Percentiles rank a stretch among this genome's conserved stretches.
Conservation (phyloP, 1,140 invertebrate species). For the Gerris buenoi region DNA sequence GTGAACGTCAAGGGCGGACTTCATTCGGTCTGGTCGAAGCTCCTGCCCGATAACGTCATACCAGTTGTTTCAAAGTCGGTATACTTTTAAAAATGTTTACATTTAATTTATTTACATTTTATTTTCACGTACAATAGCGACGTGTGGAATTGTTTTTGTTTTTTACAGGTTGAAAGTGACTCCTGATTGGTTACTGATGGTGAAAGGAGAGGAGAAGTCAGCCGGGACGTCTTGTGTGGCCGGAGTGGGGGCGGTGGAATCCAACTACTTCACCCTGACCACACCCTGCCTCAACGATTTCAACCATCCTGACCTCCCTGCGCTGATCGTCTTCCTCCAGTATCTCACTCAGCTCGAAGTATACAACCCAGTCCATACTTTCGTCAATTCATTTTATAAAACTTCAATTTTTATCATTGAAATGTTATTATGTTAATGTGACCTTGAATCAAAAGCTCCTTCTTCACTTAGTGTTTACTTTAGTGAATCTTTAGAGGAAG, state of each 20-base stretch:
- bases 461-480: no score
- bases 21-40: conserved; percentile 37
- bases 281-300: conserved; percentile 46
- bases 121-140: neutral
- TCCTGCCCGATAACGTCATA: conserved; percentile 27
- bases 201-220: conserved; percentile 22
- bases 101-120: neutral
- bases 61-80: conserved; percentile 29
- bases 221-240: conserved; percentile 40
- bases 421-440: no score
- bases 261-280: conserved; percentile 52
- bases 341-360: conserved; percentile 77
- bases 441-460: no score
- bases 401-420: neutral
- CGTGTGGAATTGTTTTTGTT: neutral
- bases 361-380: no score
- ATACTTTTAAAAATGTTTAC: conserved; percentile 2
- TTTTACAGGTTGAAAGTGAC: conserved; percentile 33
- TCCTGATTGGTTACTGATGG: conserved; percentile 33
- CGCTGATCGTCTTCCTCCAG: conserved; percentile 61
- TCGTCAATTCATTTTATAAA: no score
- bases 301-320: conserved; percentile 47
- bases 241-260: conserved; percentile 71
- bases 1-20: conserved; percentile 22
- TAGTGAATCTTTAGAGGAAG: no score